These are phyloP conservation scores for Thera britannica DNA, from an alignment of 2,888 invertebrate species.

Conservation along the genomic window DNA sequence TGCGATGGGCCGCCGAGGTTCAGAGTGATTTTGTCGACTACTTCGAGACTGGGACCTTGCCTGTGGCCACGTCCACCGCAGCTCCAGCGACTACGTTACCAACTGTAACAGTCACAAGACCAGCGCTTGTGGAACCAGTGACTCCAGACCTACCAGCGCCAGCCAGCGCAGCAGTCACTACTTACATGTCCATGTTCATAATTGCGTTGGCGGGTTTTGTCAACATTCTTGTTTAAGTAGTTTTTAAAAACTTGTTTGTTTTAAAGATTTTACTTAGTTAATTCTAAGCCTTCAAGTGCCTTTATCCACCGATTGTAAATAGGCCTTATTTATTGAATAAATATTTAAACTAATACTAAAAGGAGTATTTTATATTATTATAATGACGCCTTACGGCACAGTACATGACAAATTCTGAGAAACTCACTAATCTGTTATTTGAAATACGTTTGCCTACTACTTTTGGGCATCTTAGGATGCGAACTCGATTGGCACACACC, in stretches of 20 bases:
- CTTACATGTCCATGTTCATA: conserved; percentile 53
- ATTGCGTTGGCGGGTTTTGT: conserved; percentile 51
- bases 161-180: conserved; percentile 56
- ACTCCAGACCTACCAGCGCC: conserved; percentile 56
- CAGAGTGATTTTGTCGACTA: conserved; percentile 57
- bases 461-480: no score
- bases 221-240: conserved; percentile 56
- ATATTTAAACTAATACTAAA: conserved; percentile 25
- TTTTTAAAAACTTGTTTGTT: neutral
- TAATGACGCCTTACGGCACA: no score
- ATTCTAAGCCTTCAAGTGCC: conserved; percentile 40
- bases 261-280: conserved; percentile 8
- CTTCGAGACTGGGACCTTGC: conserved; percentile 50
- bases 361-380: no score
- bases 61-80: conserved; percentile 33
- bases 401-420: no score
- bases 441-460: no score
- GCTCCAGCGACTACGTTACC: conserved; percentile 16
- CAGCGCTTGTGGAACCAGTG: conserved; percentile 49
- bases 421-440: no score
- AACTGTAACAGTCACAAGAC: conserved; percentile 40
- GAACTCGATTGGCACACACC: no score
- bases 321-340: conserved; percentile 47
- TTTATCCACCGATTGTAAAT: conserved; percentile 49
- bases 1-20: conserved; percentile 54